Conservation (phyloP, 2,888 invertebrate genomes). For the Lithophane ornitopus region DNA sequence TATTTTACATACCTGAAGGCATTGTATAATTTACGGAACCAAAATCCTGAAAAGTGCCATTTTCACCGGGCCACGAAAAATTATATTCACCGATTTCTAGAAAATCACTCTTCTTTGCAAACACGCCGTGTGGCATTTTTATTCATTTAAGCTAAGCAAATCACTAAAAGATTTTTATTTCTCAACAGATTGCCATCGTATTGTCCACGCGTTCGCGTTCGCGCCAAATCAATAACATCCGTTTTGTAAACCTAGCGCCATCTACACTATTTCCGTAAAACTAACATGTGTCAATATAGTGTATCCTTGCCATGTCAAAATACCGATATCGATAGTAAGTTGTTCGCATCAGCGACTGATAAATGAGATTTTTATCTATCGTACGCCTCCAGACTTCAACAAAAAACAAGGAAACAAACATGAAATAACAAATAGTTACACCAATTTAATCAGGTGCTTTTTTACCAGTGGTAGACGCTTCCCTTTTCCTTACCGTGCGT, state of each 20-base stretch:
- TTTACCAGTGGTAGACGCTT: no score
- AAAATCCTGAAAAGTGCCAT: constrained; percentile 85
- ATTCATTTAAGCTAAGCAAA: neutral
- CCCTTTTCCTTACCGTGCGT: no score
- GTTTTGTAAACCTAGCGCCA: constrained; percentile 59
- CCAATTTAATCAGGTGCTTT: no score
- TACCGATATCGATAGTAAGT: neutral
- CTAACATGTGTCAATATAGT: neutral
- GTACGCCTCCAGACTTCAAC: no score
- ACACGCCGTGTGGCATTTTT: constrained; percentile 79
- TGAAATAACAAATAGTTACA: no score
- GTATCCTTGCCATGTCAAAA: neutral
- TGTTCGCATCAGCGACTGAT: neutral
- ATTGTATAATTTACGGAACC: constrained; percentile 87
- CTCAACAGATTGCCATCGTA: constrained; percentile 15
- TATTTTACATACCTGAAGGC: constrained; percentile 79
- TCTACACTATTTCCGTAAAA: constrained; percentile 40
- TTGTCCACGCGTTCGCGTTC: constrained; percentile 42
- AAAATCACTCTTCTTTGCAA: constrained; percentile 81
- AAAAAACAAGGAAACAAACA: no score
- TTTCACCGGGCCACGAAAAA: constrained; percentile 89
- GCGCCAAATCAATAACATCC: constrained; percentile 69
- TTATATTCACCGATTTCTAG: constrained; percentile 87
- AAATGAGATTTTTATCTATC: neutral
- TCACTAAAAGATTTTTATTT: neutral